Evolutionary conservation across 2,113 vertebrate species (phyloP).

Genomic region (Brevimyrus niger): DNA sequence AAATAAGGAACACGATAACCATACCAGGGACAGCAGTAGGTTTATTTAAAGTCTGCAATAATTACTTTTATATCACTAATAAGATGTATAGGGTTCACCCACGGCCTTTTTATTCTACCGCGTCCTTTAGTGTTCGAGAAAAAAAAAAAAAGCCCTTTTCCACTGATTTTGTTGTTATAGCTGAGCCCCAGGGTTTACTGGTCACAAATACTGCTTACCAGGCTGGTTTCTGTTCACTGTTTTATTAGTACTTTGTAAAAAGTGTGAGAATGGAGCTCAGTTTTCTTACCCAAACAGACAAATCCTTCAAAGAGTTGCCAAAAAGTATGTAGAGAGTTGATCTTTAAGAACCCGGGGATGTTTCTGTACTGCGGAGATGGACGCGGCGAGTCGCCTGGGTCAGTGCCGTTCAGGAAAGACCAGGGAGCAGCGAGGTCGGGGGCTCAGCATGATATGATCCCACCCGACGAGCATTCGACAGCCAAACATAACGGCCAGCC

Average conservation of each 20-base stretch:
- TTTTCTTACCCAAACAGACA: neutral
- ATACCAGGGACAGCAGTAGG: neutral
- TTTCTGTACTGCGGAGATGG: neutral
- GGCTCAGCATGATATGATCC: neutral
- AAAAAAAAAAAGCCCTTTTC: neutral
- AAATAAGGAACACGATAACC: neutral
- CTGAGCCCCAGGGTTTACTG: neutral
- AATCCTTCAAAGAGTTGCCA: neutral
- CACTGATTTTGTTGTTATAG: neutral
- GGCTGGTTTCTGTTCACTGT: slow-evolving; percentile 10
- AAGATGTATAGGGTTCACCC: neutral
- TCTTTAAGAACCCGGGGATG: neutral
- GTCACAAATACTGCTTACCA: slow-evolving; percentile 24
- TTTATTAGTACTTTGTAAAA: neutral
- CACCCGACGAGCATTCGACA: neutral
- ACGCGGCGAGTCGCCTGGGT: neutral
- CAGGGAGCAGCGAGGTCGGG: neutral
- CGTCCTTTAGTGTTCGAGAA: neutral
- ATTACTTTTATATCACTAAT: neutral
- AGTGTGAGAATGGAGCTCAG: neutral
- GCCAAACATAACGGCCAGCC: neutral
- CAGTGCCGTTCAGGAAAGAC: neutral
- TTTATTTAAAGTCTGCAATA: neutral
- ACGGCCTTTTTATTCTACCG: neutral
- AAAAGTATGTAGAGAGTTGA: neutral